Evolutionary conservation across 2,797 vertebrate species (phyloP).

Genomic region (Poecilia gillii): DNA sequence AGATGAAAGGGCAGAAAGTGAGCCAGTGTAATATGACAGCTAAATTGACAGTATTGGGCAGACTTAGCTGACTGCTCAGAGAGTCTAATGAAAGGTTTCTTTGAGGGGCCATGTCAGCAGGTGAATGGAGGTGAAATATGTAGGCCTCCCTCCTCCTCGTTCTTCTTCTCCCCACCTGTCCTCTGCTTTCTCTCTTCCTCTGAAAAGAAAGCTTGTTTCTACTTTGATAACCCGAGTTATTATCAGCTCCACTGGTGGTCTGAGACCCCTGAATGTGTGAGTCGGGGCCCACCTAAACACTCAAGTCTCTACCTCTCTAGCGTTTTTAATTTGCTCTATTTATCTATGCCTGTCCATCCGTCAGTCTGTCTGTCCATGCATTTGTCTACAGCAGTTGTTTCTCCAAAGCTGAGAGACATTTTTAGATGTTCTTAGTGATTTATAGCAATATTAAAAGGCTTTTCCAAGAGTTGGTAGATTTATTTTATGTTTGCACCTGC

Average conservation of each 20-base stretch:
- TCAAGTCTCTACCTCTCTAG: not conserved
- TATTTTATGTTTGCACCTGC: slow-evolving; percentile 71
- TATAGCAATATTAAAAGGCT: slow-evolving; percentile 74
- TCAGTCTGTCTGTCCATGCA: not conserved
- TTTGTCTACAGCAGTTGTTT: slow-evolving; percentile 13
- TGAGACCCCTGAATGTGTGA: slow-evolving; percentile 21
- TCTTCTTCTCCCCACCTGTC: slow-evolving; percentile 45
- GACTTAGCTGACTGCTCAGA: slow-evolving; percentile 68
- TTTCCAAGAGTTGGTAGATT: slow-evolving; percentile 69
- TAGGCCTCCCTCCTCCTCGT: slow-evolving; percentile 26
- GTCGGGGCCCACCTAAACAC: slow-evolving; percentile 4
- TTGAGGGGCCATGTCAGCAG: slow-evolving; percentile 76
- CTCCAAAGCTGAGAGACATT: slow-evolving; percentile 31
- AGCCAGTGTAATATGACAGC: slow-evolving; percentile 70
- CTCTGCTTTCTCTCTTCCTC: slow-evolving; percentile 9
- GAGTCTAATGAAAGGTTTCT: slow-evolving; percentile 77
- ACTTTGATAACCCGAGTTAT: slow-evolving; percentile 47
- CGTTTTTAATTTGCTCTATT: slow-evolving; percentile 18
- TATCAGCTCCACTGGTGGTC: slow-evolving; percentile 51
- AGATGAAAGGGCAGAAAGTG: slow-evolving; percentile 71
- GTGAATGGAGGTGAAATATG: slow-evolving; percentile 75
- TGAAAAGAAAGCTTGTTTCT: slow-evolving; percentile 56
- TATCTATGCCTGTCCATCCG: not conserved
- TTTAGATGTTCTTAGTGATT: slow-evolving; percentile 70
- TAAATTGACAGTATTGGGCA: slow-evolving; percentile 66